Evolutionary conservation across 2,113 vertebrate genomes (phyloP), one percentile per base, ranked within the genome.

Genomic region (Thunnus maccoyii): DNA sequence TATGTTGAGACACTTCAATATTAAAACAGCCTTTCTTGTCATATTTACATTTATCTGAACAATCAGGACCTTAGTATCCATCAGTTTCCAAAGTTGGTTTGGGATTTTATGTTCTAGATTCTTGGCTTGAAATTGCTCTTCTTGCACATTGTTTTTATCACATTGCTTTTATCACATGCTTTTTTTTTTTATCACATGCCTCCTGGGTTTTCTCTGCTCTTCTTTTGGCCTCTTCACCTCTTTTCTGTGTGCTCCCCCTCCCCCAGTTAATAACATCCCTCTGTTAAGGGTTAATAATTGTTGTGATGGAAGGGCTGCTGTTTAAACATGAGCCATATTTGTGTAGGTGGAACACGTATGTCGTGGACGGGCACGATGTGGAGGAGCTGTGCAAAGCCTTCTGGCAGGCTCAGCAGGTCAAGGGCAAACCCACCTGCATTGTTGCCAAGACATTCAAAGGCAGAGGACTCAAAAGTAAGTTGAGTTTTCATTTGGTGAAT

Each of bases 401-500:
- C 64, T 95, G 95, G 95, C 94, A 95, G 80, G 96, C 96, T 30
- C 69, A 95, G 84, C 95, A 94, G 62, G 89, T 94, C 27, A 96
- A 96, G 86, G 94, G 78, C 54, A 96, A 95, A 84, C 97, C 97
- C 73, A 97, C 96, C 0, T 96, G 96, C 58, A 94, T 98, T 20
- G 90, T 98, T 4, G 97, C 96, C 62, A 97, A 96, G 89, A 98
- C 96, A 1, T 96, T 95, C 78, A 98, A 96, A 83, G 96, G 97
- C 55, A 95, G 94, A 84, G 96, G 96, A 5, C 93, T 96, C n/a
- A 91, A 95, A 92, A 94, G 97, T 97, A 85, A 89, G 91, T 67
- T 62, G 16, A 17, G 3, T 2, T 52, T 25, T 47, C 1, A 20
- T 5, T 22, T 52, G 6, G 7, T 58, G 6, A 13, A 4, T 30